Percentiles rank a stretch among this genome's conserved stretches.
Evolutionary conservation across 2,797 vertebrate genomes (phyloP).

Genomic region (Hoplostethus atlanticus): DNA sequence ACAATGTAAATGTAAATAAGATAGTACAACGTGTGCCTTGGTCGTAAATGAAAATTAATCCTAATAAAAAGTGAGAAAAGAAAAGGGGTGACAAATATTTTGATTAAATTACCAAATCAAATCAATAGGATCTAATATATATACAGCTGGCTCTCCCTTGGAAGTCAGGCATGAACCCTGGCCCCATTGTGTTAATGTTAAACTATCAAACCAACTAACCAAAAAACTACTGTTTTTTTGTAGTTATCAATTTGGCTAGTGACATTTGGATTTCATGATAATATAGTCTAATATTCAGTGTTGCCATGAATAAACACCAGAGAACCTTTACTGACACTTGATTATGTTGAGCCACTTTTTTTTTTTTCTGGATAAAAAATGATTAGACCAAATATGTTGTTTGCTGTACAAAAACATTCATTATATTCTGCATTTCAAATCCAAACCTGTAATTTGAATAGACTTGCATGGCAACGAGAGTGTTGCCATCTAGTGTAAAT

Average conservation of each 20-base stretch:
- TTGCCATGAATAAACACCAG: too few species aligned
- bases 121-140: not conserved
- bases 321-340: not conserved
- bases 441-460: slow-evolving; percentile 16
- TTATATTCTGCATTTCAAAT: not conserved
- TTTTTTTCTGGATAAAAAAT: not conserved
- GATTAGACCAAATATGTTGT: not conserved
- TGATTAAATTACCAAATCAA: not conserved
- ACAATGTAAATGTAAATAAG: slow-evolving; percentile 58
- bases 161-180: accelerated
- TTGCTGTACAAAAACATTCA: not conserved
- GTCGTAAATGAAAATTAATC: not conserved
- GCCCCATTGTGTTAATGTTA: too few species aligned
- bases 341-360: not conserved
- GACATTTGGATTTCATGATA: not conserved
- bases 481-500: slow-evolving; percentile 73
- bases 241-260: too few species aligned
- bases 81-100: too few species aligned
- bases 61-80: not conserved
- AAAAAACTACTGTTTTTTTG: not conserved
- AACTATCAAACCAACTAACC: not conserved
- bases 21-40: not conserved
- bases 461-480: slow-evolving; percentile 6
- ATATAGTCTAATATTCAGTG: not conserved
- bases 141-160: too few species aligned